phyloP scores from a whole-genome alignment of 2,797 vertebrate genomes.

The Leuciscus waleckii region DNA sequence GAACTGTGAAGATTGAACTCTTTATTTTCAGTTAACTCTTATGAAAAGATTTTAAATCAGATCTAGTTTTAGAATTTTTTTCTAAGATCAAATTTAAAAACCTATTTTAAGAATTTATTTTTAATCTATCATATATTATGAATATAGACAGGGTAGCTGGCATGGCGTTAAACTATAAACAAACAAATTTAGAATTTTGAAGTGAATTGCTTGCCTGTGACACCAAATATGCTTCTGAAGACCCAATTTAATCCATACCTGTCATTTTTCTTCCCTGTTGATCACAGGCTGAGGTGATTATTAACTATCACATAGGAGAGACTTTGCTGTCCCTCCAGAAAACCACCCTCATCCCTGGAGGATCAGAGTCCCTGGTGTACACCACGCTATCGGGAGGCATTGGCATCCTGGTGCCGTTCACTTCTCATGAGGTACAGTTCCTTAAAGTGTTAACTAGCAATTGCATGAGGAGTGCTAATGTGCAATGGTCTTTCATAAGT shows the following conservation, averaged over 20 bases:
- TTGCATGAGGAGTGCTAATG: neutral
- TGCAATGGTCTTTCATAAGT: neutral
- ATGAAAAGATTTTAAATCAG: too few relatives aligned
- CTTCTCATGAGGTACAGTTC: conserved; percentile 90
- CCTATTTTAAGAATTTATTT: too few relatives aligned
- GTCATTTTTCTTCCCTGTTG: neutral
- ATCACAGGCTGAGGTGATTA: conserved; percentile 91
- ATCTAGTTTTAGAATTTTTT: too few relatives aligned
- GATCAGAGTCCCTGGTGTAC: conserved; percentile 96
- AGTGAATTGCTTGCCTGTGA: neutral
- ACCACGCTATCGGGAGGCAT: conserved; percentile 96
- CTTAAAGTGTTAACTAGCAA: neutral
- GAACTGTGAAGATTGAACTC: too few relatives aligned
- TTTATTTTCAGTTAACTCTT: too few relatives aligned
- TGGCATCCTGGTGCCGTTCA: conserved; percentile 96
- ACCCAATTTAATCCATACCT: neutral
- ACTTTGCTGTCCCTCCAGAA: conserved; percentile 96
- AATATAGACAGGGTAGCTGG: too few relatives aligned
- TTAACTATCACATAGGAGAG: conserved; percentile 97
- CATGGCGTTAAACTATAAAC: too few relatives aligned
- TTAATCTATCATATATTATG: too few relatives aligned
- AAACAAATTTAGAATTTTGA: too few relatives aligned
- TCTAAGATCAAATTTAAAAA: too few relatives aligned
- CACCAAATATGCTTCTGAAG: neutral
- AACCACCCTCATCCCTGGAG: conserved; percentile 95